These are phyloP conservation scores for Sterna hirundo DNA, from an alignment of 2,113 vertebrate genomes.

Conservation along the genomic window DNA sequence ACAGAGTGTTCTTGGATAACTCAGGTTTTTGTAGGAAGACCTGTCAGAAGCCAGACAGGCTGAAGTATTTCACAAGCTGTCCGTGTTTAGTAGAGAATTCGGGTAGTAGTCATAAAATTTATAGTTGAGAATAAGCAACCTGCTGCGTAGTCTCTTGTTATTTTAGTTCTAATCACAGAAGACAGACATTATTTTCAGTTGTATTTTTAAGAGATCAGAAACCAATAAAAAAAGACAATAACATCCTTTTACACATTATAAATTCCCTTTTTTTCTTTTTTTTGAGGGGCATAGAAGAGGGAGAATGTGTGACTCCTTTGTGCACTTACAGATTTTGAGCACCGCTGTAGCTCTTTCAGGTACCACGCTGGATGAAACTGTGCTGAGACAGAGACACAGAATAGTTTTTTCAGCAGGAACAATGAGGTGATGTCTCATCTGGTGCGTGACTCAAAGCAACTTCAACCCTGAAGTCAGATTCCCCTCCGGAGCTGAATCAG, in stretches of 20 bases:
- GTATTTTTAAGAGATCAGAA: neutral
- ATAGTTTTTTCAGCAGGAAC: neutral
- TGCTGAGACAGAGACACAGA: neutral
- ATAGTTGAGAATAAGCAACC: neutral
- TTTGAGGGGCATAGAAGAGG: neutral
- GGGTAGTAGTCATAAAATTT: neutral
- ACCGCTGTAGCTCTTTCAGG: neutral
- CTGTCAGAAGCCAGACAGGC: slow-evolving; percentile 43
- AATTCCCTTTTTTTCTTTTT: neutral
- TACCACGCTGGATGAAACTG: neutral
- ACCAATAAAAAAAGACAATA: neutral
- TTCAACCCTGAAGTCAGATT: neutral
- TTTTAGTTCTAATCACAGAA: neutral
- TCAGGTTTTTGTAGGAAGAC: slow-evolving; percentile 12
- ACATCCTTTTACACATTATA: neutral
- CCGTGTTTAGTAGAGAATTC: neutral
- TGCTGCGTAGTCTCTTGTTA: neutral
- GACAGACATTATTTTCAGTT: neutral
- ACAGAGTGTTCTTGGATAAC: slow-evolving; percentile 26
- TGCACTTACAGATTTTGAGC: neutral
- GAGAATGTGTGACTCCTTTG: neutral
- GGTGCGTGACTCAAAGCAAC: neutral
- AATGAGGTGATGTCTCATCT: neutral
- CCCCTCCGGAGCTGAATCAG: neutral
- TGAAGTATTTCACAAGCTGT: slow-evolving; percentile 50